Conservation (phyloP, 1,140 invertebrate species). For the Apis cerana region DNA sequence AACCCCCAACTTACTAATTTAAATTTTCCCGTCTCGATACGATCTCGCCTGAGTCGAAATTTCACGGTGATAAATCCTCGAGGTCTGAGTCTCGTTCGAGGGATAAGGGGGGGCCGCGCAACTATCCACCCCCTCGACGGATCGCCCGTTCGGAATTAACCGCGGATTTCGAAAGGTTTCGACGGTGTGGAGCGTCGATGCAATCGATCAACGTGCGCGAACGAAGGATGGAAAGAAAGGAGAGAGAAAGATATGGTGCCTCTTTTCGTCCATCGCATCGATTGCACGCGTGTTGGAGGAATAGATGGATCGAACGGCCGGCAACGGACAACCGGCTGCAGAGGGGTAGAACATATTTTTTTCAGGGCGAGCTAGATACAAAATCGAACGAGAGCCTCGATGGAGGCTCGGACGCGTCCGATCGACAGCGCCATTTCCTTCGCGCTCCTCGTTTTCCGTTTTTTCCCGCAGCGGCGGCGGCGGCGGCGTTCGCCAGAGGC, state of each 20-base stretch:
- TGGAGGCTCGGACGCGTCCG: conserved; percentile 29
- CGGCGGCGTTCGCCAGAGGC: not conserved
- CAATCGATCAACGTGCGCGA: not conserved
- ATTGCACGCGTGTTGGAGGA: not conserved
- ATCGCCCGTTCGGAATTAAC: not conserved
- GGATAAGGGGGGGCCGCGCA: not conserved
- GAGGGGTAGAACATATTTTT: conserved; percentile 43
- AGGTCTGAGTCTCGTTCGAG: no score
- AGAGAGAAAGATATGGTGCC: not conserved
- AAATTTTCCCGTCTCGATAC: conserved; percentile 3
- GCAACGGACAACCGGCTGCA: conserved; percentile 17
- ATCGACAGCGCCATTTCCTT: conserved; percentile 46
- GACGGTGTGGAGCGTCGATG: not conserved
- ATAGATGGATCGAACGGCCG: conserved; percentile 22
- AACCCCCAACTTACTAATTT: conserved; percentile 16
- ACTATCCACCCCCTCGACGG: not conserved
- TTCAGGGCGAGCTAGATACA: not conserved
- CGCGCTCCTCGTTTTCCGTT: not conserved
- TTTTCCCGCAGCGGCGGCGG: conserved; percentile 14
- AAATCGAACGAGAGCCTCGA: conserved; percentile 48
- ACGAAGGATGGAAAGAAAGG: not conserved
- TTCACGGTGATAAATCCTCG: not conserved
- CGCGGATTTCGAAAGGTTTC: not conserved
- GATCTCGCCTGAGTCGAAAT: not conserved
- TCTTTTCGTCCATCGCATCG: conserved; percentile 8